Percentiles rank a stretch among this genome's conserved stretches.
These are phyloP conservation scores for Colinus virginianus DNA, from an alignment of 2,113 vertebrate genomes.

Conservation along the genomic window DNA sequence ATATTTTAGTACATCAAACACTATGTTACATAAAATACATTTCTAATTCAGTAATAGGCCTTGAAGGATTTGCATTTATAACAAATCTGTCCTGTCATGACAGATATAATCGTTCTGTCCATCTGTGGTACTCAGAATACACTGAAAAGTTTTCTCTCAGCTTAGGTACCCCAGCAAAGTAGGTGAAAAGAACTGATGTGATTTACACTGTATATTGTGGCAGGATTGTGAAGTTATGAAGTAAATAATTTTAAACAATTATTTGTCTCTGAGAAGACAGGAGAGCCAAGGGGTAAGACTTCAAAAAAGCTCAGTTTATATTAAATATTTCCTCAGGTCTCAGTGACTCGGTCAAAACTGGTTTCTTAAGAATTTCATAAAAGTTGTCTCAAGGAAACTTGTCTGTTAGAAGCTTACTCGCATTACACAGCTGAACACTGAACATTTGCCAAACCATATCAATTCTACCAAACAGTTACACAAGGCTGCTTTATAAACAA, in stretches of 20 bases:
- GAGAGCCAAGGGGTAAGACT: not conserved
- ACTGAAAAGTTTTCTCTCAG: not conserved
- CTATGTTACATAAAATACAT: not conserved
- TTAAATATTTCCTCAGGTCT: constrained; percentile 17
- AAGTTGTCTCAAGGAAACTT: constrained; percentile 10
- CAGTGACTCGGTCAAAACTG: not conserved
- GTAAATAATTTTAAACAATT: constrained; percentile 14
- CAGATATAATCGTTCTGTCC: not conserved
- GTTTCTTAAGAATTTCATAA: not conserved
- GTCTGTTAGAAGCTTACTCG: constrained; percentile 10
- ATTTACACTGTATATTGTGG: not conserved
- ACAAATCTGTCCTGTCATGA: not conserved
- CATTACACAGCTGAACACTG: not conserved
- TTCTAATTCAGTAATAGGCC: constrained; percentile 9
- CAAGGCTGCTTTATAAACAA: not conserved
- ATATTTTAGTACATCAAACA: not conserved
- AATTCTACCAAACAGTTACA: not conserved
- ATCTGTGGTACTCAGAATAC: not conserved
- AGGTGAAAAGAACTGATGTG: not conserved
- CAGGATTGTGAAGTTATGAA: not conserved
- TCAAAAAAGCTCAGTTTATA: constrained; percentile 9
- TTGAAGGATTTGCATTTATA: not conserved
- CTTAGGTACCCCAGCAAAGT: not conserved
- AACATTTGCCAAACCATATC: not conserved
- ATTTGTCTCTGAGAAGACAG: not conserved